phyloP scores from a whole-genome alignment of 2,888 invertebrate species.

The Zelleria hepariella region DNA sequence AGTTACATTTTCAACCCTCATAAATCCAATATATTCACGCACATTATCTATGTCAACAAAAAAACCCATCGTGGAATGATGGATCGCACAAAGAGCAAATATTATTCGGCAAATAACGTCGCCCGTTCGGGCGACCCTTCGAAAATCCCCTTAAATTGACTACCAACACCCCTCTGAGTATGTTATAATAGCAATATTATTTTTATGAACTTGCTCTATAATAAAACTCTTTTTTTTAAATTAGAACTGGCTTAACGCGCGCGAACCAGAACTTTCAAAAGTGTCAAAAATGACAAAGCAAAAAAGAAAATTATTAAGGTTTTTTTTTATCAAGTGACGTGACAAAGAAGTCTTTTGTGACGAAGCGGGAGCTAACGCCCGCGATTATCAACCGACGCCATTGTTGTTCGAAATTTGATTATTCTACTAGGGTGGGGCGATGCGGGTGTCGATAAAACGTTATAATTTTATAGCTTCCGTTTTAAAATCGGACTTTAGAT shows the following conservation, averaged over 20 bases:
- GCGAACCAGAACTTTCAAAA: conserved; percentile 22
- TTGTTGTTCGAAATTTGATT: conserved; percentile 63
- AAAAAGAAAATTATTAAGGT: conserved; percentile 5
- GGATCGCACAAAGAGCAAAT: conserved; percentile 35
- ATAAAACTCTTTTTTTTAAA: conserved; percentile 50
- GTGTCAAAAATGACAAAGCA: conserved; percentile 21
- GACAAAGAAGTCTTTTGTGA: conserved; percentile 56
- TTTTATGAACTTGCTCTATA: conserved; percentile 51
- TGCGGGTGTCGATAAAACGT: conserved; percentile 21
- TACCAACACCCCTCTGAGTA: conserved; percentile 28
- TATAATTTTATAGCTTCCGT: background rate
- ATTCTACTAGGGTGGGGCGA: conserved; percentile 34
- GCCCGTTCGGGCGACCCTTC: conserved; percentile 11
- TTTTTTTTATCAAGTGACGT: conserved; percentile 13
- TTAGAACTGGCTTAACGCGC: conserved; percentile 54
- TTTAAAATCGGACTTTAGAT: background rate
- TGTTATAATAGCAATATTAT: conserved; percentile 43
- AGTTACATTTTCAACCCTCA: conserved; percentile 20
- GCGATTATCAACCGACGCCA: conserved; percentile 58
- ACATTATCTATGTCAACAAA: conserved; percentile 58
- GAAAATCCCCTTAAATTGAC: conserved; percentile 27
- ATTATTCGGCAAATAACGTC: conserved; percentile 37
- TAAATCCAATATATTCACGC: conserved; percentile 37
- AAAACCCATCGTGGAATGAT: conserved; percentile 24
- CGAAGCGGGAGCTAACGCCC: conserved; percentile 40